Conservation (phyloP, 2,113 vertebrate genomes). For the Pygathrix nemaeus region DNA sequence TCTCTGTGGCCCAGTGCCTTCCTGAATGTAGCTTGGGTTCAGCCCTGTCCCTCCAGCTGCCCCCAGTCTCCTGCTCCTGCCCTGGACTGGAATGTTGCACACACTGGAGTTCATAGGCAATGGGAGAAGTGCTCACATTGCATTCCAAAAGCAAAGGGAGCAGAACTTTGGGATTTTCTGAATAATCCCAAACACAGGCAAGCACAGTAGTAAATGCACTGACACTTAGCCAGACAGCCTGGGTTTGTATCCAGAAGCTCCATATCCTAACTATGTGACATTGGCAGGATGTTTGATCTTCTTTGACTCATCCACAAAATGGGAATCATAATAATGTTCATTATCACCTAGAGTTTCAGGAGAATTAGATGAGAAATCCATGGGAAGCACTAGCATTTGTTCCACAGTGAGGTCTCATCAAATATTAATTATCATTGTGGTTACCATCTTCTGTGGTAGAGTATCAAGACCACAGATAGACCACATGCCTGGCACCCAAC, state of each 20-base stretch:
- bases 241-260: not conserved
- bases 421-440: fast-evolving
- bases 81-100: not conserved
- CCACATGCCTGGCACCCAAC: not conserved
- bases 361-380: not conserved
- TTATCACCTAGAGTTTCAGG: not conserved
- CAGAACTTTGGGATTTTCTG: not conserved
- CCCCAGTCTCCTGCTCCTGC: not conserved
- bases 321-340: not conserved
- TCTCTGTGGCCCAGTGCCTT: not conserved
- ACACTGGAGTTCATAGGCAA: too few relatives aligned
- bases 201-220: fast-evolving
- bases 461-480: too few relatives aligned
- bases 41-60: not conserved
- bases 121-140: too few relatives aligned
- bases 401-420: not conserved
- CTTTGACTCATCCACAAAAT: not conserved
- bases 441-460: fast-evolving
- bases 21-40: not conserved
- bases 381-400: not conserved
- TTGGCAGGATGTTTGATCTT: not conserved
- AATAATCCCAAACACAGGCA: not conserved
- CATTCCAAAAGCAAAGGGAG: not conserved
- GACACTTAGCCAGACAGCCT: not conserved
- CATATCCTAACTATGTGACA: not conserved